phyloP scores from a whole-genome alignment of 1,140 invertebrate genomes.

The Zaprionus lachaisei region DNA sequence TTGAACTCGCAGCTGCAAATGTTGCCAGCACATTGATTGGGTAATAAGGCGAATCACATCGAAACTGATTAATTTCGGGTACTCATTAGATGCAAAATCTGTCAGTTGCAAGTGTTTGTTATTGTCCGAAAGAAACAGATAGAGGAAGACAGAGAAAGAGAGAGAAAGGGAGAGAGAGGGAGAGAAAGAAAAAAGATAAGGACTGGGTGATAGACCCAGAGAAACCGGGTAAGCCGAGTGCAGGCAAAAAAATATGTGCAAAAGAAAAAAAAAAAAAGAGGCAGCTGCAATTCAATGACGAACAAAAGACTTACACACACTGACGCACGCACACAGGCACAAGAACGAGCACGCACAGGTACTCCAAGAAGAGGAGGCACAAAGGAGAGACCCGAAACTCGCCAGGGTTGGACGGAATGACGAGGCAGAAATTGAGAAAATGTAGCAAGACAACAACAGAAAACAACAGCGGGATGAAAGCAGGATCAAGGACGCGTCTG shows the following conservation, averaged over 20 bases:
- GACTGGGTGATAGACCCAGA: neutral
- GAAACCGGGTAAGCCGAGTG: conserved; percentile 2
- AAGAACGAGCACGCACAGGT: conserved; percentile 10
- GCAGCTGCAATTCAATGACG: conserved; percentile 82
- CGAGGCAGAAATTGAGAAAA: conserved; percentile 49
- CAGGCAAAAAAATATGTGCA: conserved; percentile 46
- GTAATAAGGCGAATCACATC: neutral
- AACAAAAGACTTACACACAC: conserved; percentile 40
- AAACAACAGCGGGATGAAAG: conserved; percentile 62
- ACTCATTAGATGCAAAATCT: conserved; percentile 39
- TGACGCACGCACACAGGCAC: conserved; percentile 24
- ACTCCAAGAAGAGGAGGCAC: conserved; percentile 56
- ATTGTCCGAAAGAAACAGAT: conserved; percentile 25
- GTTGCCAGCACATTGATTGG: neutral
- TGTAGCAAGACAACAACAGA: conserved; percentile 49
- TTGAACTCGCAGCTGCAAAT: conserved; percentile 18
- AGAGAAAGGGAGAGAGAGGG: neutral
- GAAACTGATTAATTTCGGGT: neutral
- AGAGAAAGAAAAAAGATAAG: conserved; percentile 8
- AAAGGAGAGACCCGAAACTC: conserved; percentile 64
- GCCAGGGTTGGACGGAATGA: conserved; percentile 18
- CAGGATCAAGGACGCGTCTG: conserved; percentile 73
- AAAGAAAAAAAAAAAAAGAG: conserved; percentile 62
- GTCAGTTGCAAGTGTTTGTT: conserved; percentile 43
- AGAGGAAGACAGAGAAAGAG: neutral